These are phyloP conservation scores for Rhaphigaster nebulosa DNA, from an alignment of 2,888 invertebrate genomes.

Conservation along the genomic window DNA sequence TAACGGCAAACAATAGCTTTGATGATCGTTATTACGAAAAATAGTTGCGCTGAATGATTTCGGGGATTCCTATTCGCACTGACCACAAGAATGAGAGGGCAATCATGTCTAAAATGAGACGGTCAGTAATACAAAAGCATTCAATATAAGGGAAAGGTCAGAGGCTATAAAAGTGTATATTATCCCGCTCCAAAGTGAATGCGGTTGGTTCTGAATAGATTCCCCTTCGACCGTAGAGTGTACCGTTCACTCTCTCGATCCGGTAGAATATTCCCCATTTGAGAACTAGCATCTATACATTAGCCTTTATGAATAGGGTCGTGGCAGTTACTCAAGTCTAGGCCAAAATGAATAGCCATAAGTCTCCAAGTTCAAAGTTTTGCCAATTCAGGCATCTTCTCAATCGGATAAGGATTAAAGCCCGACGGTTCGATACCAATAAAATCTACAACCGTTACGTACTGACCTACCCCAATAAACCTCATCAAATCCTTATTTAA, in stretches of 20 bases:
- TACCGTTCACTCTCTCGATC: neutral
- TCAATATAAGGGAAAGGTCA: slow-evolving; percentile 36
- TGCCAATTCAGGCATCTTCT: neutral
- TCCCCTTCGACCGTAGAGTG: neutral
- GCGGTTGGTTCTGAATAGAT: neutral
- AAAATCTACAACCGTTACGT: too few species aligned
- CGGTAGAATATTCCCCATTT: neutral
- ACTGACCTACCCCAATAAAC: too few species aligned
- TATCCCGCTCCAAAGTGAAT: neutral
- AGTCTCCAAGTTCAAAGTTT: neutral
- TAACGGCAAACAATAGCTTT: neutral
- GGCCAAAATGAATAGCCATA: neutral
- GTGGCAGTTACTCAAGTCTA: neutral
- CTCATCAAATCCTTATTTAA: neutral
- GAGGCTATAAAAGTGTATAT: neutral
- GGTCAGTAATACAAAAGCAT: slow-evolving; percentile 34
- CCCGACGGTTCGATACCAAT: neutral
- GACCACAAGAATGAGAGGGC: slow-evolving; percentile 19
- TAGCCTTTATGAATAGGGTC: neutral
- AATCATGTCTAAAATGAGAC: slow-evolving; percentile 27
- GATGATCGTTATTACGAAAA: neutral
- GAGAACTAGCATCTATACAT: neutral
- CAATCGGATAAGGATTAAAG: neutral
- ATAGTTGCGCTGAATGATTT: neutral
- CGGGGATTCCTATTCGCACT: neutral